Conservation (phyloP, 2,113 vertebrate genomes). For the Accipiter virgatus region DNA sequence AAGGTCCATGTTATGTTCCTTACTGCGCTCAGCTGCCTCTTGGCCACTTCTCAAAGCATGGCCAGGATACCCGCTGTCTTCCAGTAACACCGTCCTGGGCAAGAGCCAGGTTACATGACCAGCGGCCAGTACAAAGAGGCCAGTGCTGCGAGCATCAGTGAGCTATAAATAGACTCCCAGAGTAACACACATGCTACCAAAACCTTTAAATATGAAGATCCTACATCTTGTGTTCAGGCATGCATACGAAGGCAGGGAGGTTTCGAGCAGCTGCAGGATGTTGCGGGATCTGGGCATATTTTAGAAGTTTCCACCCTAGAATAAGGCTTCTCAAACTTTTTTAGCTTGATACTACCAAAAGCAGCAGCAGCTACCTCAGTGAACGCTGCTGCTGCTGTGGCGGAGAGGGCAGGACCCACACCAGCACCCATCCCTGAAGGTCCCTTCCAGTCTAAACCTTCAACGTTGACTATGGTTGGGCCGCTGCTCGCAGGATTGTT, state of each 20-base stretch:
- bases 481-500: background rate
- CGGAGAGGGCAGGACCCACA: background rate
- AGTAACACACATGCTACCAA: background rate
- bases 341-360: background rate
- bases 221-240: background rate
- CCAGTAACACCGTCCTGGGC: background rate
- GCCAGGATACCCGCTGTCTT: background rate
- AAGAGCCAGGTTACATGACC: constrained; percentile 13
- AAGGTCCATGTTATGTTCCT: background rate
- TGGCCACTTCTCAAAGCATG: constrained; percentile 2
- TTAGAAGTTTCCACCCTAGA: background rate
- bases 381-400: background rate
- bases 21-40: background rate
- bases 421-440: background rate
- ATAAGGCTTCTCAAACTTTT: background rate
- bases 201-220: background rate
- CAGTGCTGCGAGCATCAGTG: background rate
- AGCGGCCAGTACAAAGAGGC: background rate
- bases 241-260: background rate
- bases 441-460: background rate
- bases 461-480: background rate
- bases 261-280: background rate
- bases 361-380: background rate
- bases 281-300: background rate
- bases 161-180: background rate